Evolutionary conservation across 2,888 invertebrate species (phyloP).

Genomic region (Boloria euphrosyne): DNA sequence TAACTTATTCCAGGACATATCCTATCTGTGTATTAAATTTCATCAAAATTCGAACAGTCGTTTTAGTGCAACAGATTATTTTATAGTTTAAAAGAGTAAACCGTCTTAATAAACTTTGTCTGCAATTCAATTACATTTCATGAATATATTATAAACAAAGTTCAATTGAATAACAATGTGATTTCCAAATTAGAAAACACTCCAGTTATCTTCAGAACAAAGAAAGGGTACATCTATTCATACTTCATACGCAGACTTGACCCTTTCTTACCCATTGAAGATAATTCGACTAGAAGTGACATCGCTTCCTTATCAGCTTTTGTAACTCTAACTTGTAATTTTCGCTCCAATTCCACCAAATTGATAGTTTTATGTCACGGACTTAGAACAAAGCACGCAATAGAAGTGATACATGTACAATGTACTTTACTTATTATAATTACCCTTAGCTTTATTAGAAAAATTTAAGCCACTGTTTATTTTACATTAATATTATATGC

Average conservation of each 20-base stretch:
- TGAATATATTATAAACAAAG: neutral
- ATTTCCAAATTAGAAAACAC: constrained; percentile 18
- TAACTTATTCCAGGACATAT: no score
- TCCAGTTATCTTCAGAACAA: constrained; percentile 55
- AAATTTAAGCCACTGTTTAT: no score
- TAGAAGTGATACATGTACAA: neutral
- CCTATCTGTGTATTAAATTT: no score
- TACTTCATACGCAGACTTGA: constrained; percentile 75
- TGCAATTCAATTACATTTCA: no score
- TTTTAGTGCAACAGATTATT: no score
- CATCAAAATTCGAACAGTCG: no score
- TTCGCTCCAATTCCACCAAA: constrained; percentile 15
- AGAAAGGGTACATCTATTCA: constrained; percentile 70
- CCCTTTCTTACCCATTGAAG: constrained; percentile 54
- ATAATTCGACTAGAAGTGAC: constrained; percentile 25
- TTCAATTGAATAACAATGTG: constrained; percentile 9
- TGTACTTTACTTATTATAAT: no score
- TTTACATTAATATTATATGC: neutral
- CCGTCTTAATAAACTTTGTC: no score
- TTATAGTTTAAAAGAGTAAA: no score
- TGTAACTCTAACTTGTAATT: constrained; percentile 15
- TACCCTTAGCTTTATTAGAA: no score
- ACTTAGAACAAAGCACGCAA: neutral
- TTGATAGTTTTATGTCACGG: constrained; percentile 1
- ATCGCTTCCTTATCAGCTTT: constrained; percentile 19